Base-by-base conservation (phyloP, 2,888 invertebrate species). In the Amorpha juglandis region DNA sequence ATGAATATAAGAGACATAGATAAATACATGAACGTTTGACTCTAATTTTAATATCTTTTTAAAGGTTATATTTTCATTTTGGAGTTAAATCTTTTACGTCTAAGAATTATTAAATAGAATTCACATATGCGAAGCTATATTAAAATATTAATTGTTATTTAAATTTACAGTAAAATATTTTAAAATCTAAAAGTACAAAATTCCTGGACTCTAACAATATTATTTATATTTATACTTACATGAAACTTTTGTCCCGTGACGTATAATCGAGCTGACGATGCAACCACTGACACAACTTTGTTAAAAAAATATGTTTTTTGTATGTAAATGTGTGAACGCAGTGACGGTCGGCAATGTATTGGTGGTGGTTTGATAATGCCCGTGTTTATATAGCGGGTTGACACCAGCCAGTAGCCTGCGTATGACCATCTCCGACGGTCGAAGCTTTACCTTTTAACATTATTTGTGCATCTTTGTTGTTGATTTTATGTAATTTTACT, bases 311-410 rank as follows among this genome's bases (percentile, higher is more conserved):
- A 80, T 80, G 69, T 78, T 3, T 27, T 76, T 77, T 77, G 42
- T 58, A 58, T 42, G 58, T 71, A 74, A 70, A 75, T 81, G 87
- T 90, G 88, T 84, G 89, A 80, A 79, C 90, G 87, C 82, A 84
- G 81, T 84, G 90, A 87, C 89, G 80, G 89, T 80, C 86, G 84
- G 88, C 89, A 84, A 90, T 88, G 89, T 89, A 92, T 91, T 92
- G 91, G 86, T 85, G 80, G 81, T 79, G 77, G 84, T 78, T 76
- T 87, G 89, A 88, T 88, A 88, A 85, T 79, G 83, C 78, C 76
- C 78, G 79, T 78, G 83, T 82, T 91, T 92, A 88, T 92, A 92
- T 92, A 82, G 80, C 82, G 78, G 81, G 81, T 81, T 83, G 83
- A 77, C 85, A 80, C 80, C 80, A 77, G 83, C 86, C 86, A 80